These are phyloP conservation scores for Lycophotia porphyrea DNA, from an alignment of 2,888 invertebrate genomes.

Conservation along the genomic window DNA sequence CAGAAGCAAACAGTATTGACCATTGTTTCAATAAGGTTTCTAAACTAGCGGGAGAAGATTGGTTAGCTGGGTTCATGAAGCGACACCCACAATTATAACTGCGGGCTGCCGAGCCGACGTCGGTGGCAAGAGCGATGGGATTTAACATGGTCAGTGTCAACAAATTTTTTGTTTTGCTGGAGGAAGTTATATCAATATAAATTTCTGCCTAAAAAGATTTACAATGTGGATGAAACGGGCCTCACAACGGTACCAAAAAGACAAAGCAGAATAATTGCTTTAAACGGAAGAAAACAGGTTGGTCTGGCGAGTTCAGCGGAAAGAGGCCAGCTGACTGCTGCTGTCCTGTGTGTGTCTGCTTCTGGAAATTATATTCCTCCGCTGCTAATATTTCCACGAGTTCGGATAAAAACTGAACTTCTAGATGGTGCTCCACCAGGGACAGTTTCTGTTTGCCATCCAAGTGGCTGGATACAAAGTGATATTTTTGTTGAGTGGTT, in stretches of 20 bases:
- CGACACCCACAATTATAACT: too few species aligned
- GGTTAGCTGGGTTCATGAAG: too few species aligned
- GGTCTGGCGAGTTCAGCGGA: constrained; percentile 6
- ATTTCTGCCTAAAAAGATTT: background rate
- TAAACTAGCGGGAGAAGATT: too few species aligned
- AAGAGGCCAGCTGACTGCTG: too few species aligned
- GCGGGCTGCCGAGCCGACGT: background rate
- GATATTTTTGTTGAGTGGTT: constrained; percentile 12
- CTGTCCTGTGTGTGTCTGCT: too few species aligned
- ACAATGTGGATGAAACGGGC: background rate
- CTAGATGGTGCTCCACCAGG: too few species aligned
- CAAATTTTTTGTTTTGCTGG: background rate
- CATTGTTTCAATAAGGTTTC: too few species aligned
- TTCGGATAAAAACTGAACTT: too few species aligned
- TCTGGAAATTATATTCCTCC: too few species aligned
- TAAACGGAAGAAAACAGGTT: too few species aligned
- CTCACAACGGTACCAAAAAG: background rate
- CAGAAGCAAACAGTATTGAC: too few species aligned
- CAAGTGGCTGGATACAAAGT: background rate
- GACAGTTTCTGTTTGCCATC: constrained; percentile 21
- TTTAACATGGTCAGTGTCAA: constrained; percentile 7
- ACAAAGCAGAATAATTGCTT: constrained; percentile 4
- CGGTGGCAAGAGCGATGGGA: constrained; percentile 6
- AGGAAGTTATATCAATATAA: background rate
- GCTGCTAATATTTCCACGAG: too few species aligned